These are phyloP conservation scores for Cydia amplana DNA, from an alignment of 1,140 invertebrate species.

Conservation along the genomic window DNA sequence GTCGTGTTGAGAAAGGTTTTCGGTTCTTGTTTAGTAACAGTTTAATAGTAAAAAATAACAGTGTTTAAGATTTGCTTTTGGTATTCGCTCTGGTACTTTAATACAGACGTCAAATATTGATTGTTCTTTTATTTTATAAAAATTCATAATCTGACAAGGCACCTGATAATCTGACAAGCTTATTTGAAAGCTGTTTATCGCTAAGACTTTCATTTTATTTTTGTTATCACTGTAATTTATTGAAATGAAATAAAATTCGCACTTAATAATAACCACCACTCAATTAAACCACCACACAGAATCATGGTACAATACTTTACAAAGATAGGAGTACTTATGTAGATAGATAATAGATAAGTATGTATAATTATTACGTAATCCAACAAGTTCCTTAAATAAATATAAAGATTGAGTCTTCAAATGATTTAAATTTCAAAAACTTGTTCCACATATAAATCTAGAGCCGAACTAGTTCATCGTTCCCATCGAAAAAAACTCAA, in stretches of 20 bases:
- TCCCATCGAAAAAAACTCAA: constrained; percentile 13
- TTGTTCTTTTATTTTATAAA: background rate
- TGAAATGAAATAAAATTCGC: background rate
- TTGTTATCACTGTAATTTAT: background rate
- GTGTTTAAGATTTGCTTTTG: background rate
- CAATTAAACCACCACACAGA: too few species aligned
- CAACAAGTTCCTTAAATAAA: background rate
- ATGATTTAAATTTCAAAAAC: background rate
- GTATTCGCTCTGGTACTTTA: background rate
- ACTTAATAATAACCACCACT: too few species aligned
- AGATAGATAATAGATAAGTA: background rate
- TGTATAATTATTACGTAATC: background rate
- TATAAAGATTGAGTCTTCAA: background rate
- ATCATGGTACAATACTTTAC: too few species aligned
- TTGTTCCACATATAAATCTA: background rate
- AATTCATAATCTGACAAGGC: too few species aligned
- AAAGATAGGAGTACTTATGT: too few species aligned
- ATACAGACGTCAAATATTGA: background rate
- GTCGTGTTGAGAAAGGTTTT: background rate
- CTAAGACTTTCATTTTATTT: background rate
- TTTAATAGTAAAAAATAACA: background rate
- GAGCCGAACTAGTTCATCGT: constrained; percentile 12
- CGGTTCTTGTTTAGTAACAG: constrained; percentile 4
- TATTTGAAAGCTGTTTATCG: background rate
- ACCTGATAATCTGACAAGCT: background rate